Base-by-base conservation (phyloP, 2,797 vertebrate genomes). In the Periparus ater region DNA sequence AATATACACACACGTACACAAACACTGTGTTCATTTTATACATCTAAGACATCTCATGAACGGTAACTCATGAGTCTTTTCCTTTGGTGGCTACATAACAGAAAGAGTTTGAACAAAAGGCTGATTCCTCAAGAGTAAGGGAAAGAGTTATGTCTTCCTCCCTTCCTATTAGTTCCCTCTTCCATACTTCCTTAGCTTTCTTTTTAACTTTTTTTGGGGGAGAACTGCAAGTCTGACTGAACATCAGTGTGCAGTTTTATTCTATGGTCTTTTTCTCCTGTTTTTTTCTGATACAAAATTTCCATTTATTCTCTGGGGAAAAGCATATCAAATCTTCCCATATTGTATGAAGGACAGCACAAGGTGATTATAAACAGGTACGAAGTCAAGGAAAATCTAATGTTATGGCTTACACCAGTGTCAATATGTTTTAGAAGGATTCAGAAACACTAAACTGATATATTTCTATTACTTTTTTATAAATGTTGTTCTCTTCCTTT, bases 151-250 rank as follows among this genome's bases (percentile, higher is more conserved):
- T 53, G 42, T 42, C 22, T 68, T 75, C 29, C 19, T 55, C 4
- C 32, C 55, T 86, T 55, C 18, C 10, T 66, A 5, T 42, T 36
- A n/a, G 50, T 50, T 70, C 3, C 2, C 3, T 3, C 4, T 9
- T 50, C 5, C 5, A 23, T 1, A 3, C 4, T 40, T 44, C 5
- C 2, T 44, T 36, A 36, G 3, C 29, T 47, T 21, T 26, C 2
- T 17, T 36, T 48, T 44, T 2, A 11, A 7, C 4, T 13, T 50
- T 25, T 36, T 27, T 72, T 27, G 0, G 2, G 51, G 5, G 5
- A 17, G 4, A 58, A 21, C 30, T 60, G 3, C 16, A 54, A n/a
- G 18, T 48, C 14, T 48, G 18, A n/a, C 11, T 66, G 16, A 14
- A 76, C 4, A 42, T 58, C 6, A 27, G 3, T 1, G 0, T 51